Percentiles rank a stretch among this genome's conserved stretches.
These are phyloP conservation scores for Tanaodytes sp. DNA, from an alignment of 2,888 invertebrate genomes.

Conservation along the genomic window DNA sequence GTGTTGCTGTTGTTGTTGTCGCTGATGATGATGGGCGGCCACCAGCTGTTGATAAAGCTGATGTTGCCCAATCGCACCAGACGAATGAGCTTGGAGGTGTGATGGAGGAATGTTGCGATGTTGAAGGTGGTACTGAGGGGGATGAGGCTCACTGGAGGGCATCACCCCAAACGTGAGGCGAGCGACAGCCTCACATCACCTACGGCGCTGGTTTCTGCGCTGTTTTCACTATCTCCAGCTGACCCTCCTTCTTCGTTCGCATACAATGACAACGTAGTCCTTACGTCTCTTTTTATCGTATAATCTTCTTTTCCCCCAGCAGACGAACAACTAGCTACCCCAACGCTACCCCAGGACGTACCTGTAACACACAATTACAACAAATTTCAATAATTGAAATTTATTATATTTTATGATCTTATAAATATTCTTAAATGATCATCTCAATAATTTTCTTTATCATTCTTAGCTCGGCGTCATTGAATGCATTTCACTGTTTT, in stretches of 20 bases:
- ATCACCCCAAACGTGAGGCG: conserved; percentile 73
- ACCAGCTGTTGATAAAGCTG: conserved; percentile 71
- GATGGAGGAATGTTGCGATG: conserved; percentile 71
- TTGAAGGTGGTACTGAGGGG: conserved; percentile 71
- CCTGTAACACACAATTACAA: conserved; percentile 60
- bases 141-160: conserved; percentile 73
- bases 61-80: conserved; percentile 68
- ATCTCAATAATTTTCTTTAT: no score
- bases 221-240: conserved; percentile 60
- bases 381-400: no score
- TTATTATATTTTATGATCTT: no score
- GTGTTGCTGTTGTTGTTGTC: conserved; percentile 63
- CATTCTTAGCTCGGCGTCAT: neutral
- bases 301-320: conserved; percentile 60
- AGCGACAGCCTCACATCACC: conserved; percentile 72
- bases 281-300: conserved; percentile 52
- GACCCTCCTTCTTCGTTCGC: conserved; percentile 53
- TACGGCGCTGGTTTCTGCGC: conserved; percentile 66
- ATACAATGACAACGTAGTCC: conserved; percentile 55
- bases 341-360: conserved; percentile 71
- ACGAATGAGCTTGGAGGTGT: conserved; percentile 67
- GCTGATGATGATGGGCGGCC: conserved; percentile 67
- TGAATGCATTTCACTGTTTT: neutral
- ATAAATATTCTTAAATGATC: no score
- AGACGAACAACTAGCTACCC: conserved; percentile 67